Conservation (phyloP, 2,797 vertebrate species). For the Ctenopoma kingsleyae region DNA sequence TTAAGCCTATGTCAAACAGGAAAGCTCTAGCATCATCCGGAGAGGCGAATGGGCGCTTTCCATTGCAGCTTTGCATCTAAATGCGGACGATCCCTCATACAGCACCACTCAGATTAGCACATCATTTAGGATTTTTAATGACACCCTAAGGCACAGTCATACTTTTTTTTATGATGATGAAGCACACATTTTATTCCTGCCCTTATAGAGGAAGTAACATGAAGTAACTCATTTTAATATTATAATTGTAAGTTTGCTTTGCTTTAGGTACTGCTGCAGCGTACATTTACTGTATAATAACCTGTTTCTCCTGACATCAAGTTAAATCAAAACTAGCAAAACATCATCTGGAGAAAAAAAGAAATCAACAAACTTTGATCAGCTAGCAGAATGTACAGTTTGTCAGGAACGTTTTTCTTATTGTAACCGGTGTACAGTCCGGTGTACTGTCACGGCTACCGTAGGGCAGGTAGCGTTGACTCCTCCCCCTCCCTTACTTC, state of each 20-base stretch:
- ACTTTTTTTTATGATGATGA: constrained; percentile 34
- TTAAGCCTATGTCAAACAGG: constrained; percentile 82
- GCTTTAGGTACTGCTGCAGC: background rate
- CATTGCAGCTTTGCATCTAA: constrained; percentile 77
- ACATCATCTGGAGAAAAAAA: too few species aligned
- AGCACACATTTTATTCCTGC: constrained; percentile 31
- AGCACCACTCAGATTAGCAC: constrained; percentile 65
- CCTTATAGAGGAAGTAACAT: constrained; percentile 1
- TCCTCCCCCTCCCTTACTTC: too few species aligned
- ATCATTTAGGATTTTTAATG: constrained; percentile 74
- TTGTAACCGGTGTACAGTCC: too few species aligned
- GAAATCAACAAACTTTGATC: too few species aligned
- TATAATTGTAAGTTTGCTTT: background rate
- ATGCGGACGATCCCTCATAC: constrained; percentile 40
- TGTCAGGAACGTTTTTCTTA: too few species aligned
- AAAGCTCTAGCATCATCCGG: constrained; percentile 55
- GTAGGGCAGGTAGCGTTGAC: too few species aligned
- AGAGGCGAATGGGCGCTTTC: constrained; percentile 48
- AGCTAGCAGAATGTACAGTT: too few species aligned
- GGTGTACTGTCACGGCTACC: too few species aligned
- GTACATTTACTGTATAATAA: too few species aligned
- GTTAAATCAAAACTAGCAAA: too few species aligned
- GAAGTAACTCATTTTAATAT: constrained; percentile 3
- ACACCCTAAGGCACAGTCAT: constrained; percentile 36
- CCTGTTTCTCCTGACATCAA: too few species aligned